These are phyloP conservation scores for Gastrophysa polygoni DNA, from an alignment of 2,888 invertebrate genomes.

Conservation along the genomic window DNA sequence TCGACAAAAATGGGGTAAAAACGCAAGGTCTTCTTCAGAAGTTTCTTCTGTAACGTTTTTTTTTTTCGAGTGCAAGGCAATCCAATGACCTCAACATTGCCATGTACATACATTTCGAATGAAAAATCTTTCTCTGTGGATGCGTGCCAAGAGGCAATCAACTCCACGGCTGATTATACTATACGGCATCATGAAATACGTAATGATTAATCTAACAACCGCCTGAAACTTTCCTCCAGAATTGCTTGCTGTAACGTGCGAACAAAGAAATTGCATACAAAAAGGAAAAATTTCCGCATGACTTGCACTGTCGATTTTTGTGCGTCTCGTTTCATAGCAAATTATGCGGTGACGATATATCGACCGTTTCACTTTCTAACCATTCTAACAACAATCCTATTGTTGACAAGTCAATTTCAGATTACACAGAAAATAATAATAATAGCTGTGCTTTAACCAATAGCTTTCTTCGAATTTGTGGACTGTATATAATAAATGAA, in stretches of 20 bases:
- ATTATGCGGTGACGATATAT: constrained; percentile 6
- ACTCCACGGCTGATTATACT: background rate
- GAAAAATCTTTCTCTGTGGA: background rate
- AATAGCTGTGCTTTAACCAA: too few species aligned
- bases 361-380: constrained; percentile 14
- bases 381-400: background rate
- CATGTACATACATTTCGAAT: too few species aligned
- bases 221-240: constrained; percentile 10
- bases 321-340: constrained; percentile 6
- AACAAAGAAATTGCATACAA: constrained; percentile 6
- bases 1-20: too few species aligned
- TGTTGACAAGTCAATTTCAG: background rate
- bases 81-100: too few species aligned
- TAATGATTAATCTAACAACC: background rate
- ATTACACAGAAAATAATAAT: background rate
- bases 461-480: too few species aligned
- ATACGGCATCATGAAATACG: background rate
- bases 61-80: too few species aligned
- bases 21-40: too few species aligned
- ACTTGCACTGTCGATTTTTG: constrained; percentile 9
- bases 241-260: background rate
- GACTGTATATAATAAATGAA: too few species aligned
- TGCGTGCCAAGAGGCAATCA: background rate
- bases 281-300: constrained; percentile 14
- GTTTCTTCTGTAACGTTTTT: too few species aligned